Conservation (phyloP, 2,797 vertebrate species). For the Scarus forsteni region DNA sequence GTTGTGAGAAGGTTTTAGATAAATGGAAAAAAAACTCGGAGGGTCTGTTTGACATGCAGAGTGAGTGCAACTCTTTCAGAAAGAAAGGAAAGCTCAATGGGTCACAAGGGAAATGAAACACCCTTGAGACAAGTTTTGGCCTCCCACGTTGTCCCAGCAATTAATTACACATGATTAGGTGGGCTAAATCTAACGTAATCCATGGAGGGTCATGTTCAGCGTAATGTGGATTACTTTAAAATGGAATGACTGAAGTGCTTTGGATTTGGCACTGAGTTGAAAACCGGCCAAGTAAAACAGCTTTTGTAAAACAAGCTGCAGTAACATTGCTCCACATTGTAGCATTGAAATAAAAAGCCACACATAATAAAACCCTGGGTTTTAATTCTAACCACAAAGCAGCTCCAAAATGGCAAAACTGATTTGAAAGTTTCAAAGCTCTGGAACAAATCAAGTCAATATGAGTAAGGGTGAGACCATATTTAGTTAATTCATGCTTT, state of each 20-base stretch:
- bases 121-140: slow-evolving; percentile 43
- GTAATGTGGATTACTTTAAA: slow-evolving; percentile 65
- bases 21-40: background rate
- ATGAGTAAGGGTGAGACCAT: slow-evolving; percentile 64
- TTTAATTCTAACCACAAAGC: slow-evolving; percentile 22
- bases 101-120: slow-evolving; percentile 57
- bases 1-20: background rate
- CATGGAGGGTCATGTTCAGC: slow-evolving; percentile 48
- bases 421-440: slow-evolving; percentile 39
- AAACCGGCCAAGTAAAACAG: slow-evolving; percentile 50
- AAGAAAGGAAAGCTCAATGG: slow-evolving; percentile 22
- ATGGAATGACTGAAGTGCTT: slow-evolving; percentile 43
- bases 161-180: slow-evolving; percentile 77
- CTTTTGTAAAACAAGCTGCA: slow-evolving; percentile 37
- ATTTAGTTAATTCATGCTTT: slow-evolving; percentile 36
- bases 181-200: slow-evolving; percentile 67
- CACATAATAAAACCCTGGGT: slow-evolving; percentile 19
- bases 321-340: slow-evolving; percentile 16
- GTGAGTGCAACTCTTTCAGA: slow-evolving; percentile 10
- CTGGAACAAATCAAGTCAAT: slow-evolving; percentile 42
- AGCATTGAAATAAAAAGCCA: slow-evolving; percentile 31
- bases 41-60: slow-evolving; percentile 10
- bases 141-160: slow-evolving; percentile 64
- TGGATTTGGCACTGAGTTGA: slow-evolving; percentile 47
- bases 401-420: slow-evolving; percentile 22